phyloP scores from a whole-genome alignment of 2,797 vertebrate species.

The Enoplosus armatus region DNA sequence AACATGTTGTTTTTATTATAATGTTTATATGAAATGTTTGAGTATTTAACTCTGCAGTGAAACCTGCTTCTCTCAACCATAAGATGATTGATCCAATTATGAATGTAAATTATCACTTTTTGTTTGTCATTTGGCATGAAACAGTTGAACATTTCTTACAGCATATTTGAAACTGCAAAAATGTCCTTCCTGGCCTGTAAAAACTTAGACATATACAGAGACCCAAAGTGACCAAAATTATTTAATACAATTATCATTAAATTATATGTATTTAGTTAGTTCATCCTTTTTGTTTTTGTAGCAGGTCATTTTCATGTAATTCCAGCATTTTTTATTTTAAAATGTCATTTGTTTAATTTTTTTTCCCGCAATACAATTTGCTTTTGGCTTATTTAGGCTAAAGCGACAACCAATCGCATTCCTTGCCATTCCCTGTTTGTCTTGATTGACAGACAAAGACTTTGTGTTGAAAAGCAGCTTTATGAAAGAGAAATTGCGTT shows the following conservation, averaged over 20 bases:
- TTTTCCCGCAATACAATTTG: not conserved
- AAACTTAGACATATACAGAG: not conserved
- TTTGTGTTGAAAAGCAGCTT: not conserved
- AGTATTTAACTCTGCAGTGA: conserved; percentile 6
- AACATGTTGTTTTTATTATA: not conserved
- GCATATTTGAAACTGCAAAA: not conserved
- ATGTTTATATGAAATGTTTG: conserved; percentile 12
- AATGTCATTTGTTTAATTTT: not conserved
- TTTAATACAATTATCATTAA: not conserved
- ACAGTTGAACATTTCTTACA: not conserved
- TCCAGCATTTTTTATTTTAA: not conserved
- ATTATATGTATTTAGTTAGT: not conserved
- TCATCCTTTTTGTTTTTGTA: not conserved
- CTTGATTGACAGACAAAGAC: not conserved
- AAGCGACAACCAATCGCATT: not conserved
- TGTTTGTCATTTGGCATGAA: not conserved
- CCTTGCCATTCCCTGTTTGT: no score
- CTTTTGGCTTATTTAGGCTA: not conserved
- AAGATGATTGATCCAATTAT: not conserved
- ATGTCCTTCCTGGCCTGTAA: not conserved
- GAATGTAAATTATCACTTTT: not conserved
- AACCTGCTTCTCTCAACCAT: not conserved
- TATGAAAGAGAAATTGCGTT: no score
- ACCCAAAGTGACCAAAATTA: not conserved
- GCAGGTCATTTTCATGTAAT: not conserved